Evolutionary conservation across 2,888 invertebrate species (phyloP), one percentile per base, ranked within the genome.

Genomic region (Flexamia atlantica): DNA sequence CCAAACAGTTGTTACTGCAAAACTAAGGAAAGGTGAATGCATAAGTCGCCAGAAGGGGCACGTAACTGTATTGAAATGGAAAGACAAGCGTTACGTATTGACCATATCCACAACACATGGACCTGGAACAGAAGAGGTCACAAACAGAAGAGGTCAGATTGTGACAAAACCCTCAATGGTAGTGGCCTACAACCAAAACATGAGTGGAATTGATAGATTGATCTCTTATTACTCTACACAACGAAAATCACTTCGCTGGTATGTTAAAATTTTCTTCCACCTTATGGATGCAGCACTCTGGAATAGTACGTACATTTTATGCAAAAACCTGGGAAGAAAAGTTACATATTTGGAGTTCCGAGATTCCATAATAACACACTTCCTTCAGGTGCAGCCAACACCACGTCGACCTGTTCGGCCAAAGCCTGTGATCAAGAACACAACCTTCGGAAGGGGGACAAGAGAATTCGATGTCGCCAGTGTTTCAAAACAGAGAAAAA

Each of bases 81-180:
- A 50, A 17, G 83, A 83, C 46, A 83, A 83, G 23, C 5, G 68
- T 17, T 28, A 80, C 20, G 57, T 80, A 28, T 50, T 80, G 46
- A 80, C 28, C 7, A 83, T 79, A 32, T 80, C 83, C 25, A 83
- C 83, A 20, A 80, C 50, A 5, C 20, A 83, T 83, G 80, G 83
- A 25, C 83, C 83, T 20, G 64, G 36, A 46, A 80, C 46, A 32
- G 80, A 83, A 60, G 3, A 72, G 4, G n/a, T 3, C 1, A 40
- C 40, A 9, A 17, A 72, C 30, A 30, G 12, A 72, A 72, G 40
- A 53, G 60, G 57, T 20, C 9, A 42, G 14, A 68, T 14, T 23
- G 76, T 32, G 14, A 42, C 17, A 20, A 70, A 50, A 70, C 80
- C 80, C 0, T 28, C 40, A 23, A 83, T 80, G 80, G 70, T 76